A percentile compares a stretch with the other conserved stretches of the same genome.
These are phyloP conservation scores for Sarcophaga carnaria DNA, from an alignment of 2,888 invertebrate genomes.

Conservation along the genomic window DNA sequence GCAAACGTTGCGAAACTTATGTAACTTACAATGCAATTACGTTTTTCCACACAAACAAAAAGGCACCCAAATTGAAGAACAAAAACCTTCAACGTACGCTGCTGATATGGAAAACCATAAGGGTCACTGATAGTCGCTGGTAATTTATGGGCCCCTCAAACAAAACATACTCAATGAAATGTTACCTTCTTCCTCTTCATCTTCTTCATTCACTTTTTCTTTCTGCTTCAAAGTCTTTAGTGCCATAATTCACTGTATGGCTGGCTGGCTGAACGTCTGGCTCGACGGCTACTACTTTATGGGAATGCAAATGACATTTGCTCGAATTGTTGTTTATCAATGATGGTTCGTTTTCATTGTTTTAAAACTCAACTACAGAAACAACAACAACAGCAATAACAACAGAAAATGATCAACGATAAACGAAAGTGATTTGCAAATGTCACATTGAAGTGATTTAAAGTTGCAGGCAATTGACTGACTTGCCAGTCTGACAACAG, in stretches of 20 bases:
- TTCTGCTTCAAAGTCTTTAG: conserved; percentile 1
- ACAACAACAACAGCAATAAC: conserved; percentile 22
- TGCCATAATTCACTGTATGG: conserved; percentile 25
- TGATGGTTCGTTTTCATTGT: background rate
- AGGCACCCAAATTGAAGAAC: background rate
- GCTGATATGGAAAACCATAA: conserved; percentile 4
- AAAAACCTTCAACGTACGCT: conserved; percentile 1
- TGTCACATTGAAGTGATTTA: conserved; percentile 64
- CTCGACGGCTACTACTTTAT: conserved; percentile 54
- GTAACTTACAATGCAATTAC: conserved; percentile 67
- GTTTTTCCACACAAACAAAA: conserved; percentile 32
- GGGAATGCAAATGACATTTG: conserved; percentile 66
- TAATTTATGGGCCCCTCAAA: conserved; percentile 63
- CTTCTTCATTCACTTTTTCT: background rate
- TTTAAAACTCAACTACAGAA: conserved; percentile 1
- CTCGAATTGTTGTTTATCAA: background rate
- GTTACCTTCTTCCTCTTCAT: conserved; percentile 16
- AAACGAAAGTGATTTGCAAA: conserved; percentile 70
- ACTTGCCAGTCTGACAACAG: background rate
- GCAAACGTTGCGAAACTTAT: conserved; percentile 43
- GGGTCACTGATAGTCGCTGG: conserved; percentile 52
- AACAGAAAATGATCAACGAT: conserved; percentile 61
- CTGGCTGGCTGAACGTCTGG: conserved; percentile 2
- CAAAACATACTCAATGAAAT: conserved; percentile 64
- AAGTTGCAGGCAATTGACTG: conserved; percentile 32